Base-by-base conservation (phyloP, 2,888 invertebrate species). In the Campoplex nolae region DNA sequence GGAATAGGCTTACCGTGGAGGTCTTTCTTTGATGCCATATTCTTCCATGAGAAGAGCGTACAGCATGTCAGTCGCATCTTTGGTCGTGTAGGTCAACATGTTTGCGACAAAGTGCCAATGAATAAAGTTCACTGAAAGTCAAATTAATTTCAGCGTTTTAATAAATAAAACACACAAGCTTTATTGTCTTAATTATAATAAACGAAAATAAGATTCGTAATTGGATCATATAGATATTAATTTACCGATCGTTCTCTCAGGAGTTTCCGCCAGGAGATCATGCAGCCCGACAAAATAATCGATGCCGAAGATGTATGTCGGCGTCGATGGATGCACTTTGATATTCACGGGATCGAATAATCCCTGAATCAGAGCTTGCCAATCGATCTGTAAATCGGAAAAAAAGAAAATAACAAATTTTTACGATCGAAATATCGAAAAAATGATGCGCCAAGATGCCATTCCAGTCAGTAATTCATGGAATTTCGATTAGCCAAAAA, bases 241-340 rank as follows among this genome's bases (percentile, higher is more conserved):
- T 58, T 62, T 84, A 90, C 90, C 89, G 42, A 90, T 86, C 0
- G 88, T 89, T 78, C 87, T 76, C 48, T 23, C 45, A 0, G 90
- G 78, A 35, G 88, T 89, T 32, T 68, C 75, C 28, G 51, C 75
- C 18, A 90, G 32, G 9, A 90, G 78, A 28, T 86, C 35, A 3
- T 67, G 68, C 16, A 90, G 35, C 23, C 65, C 71, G 74, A 58
- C 45, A 0, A 88, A 32, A 23, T 86, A 88, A 0, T 54, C 32
- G 38, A 74, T 54, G 13, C 56, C 18, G 0, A 3, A 6, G 0
- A 68, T 4, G 2, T 11, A 48, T 0, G 76, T 38, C 32, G 18
- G 13, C 9, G 68, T 83, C 0, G 67, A 65, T 11, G 77, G 76
- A 71, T 88, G n/a, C 23, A 86, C 18, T 13, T 86, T 28, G 42